Base-by-base conservation (phyloP, 2,888 invertebrate species). In the Artemia sinica region DNA sequence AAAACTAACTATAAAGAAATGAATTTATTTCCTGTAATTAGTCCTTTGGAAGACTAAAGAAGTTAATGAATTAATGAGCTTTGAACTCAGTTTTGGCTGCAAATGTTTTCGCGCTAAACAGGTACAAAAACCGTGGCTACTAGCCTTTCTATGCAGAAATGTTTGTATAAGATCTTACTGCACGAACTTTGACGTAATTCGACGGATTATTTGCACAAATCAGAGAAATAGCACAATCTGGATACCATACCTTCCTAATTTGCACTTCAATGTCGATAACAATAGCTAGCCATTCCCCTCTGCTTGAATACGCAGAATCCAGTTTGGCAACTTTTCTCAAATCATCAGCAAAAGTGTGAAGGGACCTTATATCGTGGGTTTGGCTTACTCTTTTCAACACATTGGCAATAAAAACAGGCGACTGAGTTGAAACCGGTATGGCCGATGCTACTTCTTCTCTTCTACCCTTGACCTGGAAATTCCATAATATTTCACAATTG, bases 381-480 rank as follows among this genome's bases (percentile, higher is more conserved):
- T 14, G 58, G 7, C 58, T 18, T 58, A 18, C 58, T 14, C 58
- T n/a, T 58, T 58, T 58, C 10, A 58, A 18, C 58, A 58, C 58
- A 58, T 58, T 58, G n/a, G n/a, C 58, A 58, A 58, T 18, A 58
- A 58, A 58, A 14, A 9, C 18, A 14, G 8, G 58, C 14, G 58
- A 58, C 18, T 58, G n/a, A 18, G 11, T 18, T 8, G n/a, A 14
- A 18, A 18, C n/a, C 8, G 10, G 58, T 58, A 18, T 58, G n/a
- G 18, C n/a, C 58, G 58, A 18, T n/a, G 58, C 58, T 58, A 18
- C 18, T n/a, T 58, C 58, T 58, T 58, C 58, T 58, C 18, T n/a
- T 58, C 58, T 58, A 18, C 58, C 58, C 18, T 9, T 58, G 58
- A 58, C 8, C 58, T 58, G 10, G 10, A 58, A 58, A 28, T 28